phyloP scores from a whole-genome alignment of 2,113 vertebrate genomes.

The Laterallus jamaicensis region DNA sequence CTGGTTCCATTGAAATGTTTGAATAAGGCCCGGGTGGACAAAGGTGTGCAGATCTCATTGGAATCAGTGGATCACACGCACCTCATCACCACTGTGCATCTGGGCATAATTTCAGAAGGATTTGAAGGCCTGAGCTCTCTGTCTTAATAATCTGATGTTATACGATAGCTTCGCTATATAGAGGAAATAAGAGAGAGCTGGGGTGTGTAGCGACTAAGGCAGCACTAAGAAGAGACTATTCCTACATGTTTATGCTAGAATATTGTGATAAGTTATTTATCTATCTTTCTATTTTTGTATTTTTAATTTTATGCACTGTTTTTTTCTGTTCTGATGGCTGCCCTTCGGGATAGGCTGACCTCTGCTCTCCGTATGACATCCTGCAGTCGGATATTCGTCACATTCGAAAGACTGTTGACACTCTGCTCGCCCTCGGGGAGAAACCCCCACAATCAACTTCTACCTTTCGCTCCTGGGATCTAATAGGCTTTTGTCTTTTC shows the following conservation, averaged over 20 bases:
- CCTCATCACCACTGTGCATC: not conserved
- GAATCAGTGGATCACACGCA: not conserved
- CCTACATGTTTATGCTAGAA: slow-evolving; percentile 60
- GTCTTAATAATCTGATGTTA: not conserved
- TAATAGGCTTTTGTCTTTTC: slow-evolving; percentile 91
- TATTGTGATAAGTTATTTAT: slow-evolving; percentile 66
- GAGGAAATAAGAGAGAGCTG: not conserved
- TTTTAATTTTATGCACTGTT: slow-evolving; percentile 81
- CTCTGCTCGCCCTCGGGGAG: slow-evolving; percentile 86
- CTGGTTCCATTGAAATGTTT: not conserved
- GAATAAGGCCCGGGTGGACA: not conserved
- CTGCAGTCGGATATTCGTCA: slow-evolving; percentile 90
- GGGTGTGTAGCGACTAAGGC: slow-evolving; percentile 10
- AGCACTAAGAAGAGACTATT: slow-evolving; percentile 8
- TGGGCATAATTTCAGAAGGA: not conserved
- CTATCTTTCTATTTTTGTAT: slow-evolving; percentile 68
- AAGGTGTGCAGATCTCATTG: not conserved
- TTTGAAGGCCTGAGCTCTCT: not conserved
- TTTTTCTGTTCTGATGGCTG: slow-evolving; percentile 80
- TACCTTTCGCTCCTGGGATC: slow-evolving; percentile 90
- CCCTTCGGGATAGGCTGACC: slow-evolving; percentile 86
- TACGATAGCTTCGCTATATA: not conserved
- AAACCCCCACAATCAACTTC: slow-evolving; percentile 83
- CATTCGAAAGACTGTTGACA: slow-evolving; percentile 83
- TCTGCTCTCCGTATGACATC: slow-evolving; percentile 95